phyloP scores from a whole-genome alignment of 2,888 invertebrate genomes.

The Leptopilina myrica region DNA sequence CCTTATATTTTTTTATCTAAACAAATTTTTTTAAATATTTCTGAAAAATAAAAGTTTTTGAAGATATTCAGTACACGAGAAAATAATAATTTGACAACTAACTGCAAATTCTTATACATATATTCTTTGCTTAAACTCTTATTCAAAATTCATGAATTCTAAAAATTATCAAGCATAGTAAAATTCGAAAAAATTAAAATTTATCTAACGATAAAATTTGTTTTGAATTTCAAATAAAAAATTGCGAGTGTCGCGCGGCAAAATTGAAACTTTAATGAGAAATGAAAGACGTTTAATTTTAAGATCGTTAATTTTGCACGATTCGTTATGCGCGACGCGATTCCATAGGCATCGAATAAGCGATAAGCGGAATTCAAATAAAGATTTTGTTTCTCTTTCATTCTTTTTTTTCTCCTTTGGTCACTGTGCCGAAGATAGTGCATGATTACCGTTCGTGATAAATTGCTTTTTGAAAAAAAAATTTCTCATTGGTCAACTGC shows the following conservation, averaged over 20 bases:
- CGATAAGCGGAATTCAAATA: conserved; percentile 68
- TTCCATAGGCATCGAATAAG: conserved; percentile 52
- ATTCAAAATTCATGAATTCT: too few species aligned
- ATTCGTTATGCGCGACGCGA: conserved; percentile 52
- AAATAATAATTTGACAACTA: too few species aligned
- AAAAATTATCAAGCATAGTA: too few species aligned
- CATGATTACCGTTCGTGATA: conserved; percentile 53
- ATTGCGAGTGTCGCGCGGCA: neutral
- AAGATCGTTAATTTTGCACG: conserved; percentile 50
- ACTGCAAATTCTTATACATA: too few species aligned
- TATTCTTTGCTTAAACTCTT: too few species aligned
- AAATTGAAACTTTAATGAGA: conserved; percentile 60
- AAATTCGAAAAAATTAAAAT: too few species aligned
- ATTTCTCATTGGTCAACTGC: conserved; percentile 49
- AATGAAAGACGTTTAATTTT: conserved; percentile 49
- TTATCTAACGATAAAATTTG: too few species aligned
- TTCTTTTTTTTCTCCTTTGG: conserved; percentile 47
- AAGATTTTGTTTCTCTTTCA: conserved; percentile 55
- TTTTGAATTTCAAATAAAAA: neutral
- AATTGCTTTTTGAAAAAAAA: conserved; percentile 51
- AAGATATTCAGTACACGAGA: too few species aligned
- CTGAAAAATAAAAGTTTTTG: too few species aligned
- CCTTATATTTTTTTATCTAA: too few species aligned
- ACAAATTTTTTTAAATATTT: too few species aligned
- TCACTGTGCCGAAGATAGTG: conserved; percentile 48